Percentiles rank a stretch among this genome's conserved stretches.
Conservation (phyloP, 1,140 invertebrate species). For the Leptopilina clavipes region DNA sequence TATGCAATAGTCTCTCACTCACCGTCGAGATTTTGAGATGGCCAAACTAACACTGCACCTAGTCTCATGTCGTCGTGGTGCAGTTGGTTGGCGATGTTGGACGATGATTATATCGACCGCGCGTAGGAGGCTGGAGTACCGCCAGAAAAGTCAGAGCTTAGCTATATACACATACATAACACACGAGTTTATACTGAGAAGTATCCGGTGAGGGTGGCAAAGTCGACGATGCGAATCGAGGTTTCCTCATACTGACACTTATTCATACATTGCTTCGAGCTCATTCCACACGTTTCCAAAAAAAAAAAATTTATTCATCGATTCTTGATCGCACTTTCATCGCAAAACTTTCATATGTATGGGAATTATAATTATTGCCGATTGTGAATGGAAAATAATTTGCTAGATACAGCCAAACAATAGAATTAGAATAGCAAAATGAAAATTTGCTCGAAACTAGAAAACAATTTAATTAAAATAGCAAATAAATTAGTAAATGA, state of each 20-base stretch:
- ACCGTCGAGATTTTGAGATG: too few relatives aligned
- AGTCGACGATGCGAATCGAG: conserved; percentile 8
- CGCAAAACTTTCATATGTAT: too few relatives aligned
- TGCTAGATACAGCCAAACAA: too few relatives aligned
- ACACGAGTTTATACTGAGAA: conserved; percentile 11
- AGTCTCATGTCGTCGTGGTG: not conserved
- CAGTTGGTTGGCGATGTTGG: conserved; percentile 51
- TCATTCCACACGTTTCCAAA: conserved; percentile 39
- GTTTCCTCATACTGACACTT: conserved; percentile 1
- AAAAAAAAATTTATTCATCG: conserved; percentile 40
- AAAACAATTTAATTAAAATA: too few relatives aligned
- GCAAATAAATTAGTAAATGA: too few relatives aligned
- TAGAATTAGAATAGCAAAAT: too few relatives aligned
- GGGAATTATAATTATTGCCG: too few relatives aligned
- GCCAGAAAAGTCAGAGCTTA: conserved; percentile 62
- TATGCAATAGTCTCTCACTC: conserved; percentile 45
- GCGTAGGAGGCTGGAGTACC: conserved; percentile 67
- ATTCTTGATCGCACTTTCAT: not conserved
- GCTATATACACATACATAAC: conserved; percentile 22
- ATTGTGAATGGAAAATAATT: too few relatives aligned
- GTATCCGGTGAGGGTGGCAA: conserved; percentile 14
- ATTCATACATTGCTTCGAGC: conserved; percentile 15
- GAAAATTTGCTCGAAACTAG: too few relatives aligned
- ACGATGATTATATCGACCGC: conserved; percentile 72
- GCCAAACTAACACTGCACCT: too few relatives aligned